Percentiles rank a stretch among this genome's conserved stretches.
phyloP scores from a whole-genome alignment of 2,888 invertebrate genomes.

The Deilephila elpenor region DNA sequence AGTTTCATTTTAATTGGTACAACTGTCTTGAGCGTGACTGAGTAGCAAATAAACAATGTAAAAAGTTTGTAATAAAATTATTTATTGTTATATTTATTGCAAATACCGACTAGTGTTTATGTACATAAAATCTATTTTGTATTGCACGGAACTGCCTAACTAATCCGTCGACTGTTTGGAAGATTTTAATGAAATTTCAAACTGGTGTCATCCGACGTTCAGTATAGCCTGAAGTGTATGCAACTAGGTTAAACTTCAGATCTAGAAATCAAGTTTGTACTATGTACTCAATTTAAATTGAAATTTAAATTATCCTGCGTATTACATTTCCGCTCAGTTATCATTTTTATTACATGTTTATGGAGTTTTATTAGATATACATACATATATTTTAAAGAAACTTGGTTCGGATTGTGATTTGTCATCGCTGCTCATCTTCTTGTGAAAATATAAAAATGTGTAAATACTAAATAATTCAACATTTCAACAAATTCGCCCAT shows the following conservation, averaged over 20 bases:
- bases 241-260: slow-evolving; percentile 22
- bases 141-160: neutral
- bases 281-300: slow-evolving; percentile 11
- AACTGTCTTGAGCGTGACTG: slow-evolving; percentile 18
- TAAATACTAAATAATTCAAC: too few relatives aligned
- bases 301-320: slow-evolving; percentile 27
- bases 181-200: slow-evolving; percentile 34
- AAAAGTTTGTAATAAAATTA: slow-evolving; percentile 21
- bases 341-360: neutral
- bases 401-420: too few relatives aligned
- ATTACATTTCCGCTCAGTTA: neutral
- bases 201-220: slow-evolving; percentile 20
- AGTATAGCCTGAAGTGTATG: slow-evolving; percentile 18
- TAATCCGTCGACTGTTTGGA: slow-evolving; percentile 30
- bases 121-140: slow-evolving; percentile 7
- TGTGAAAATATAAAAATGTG: too few relatives aligned
- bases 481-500: too few relatives aligned
- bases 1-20: slow-evolving; percentile 27
- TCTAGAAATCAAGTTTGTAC: slow-evolving; percentile 21
- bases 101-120: neutral
- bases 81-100: neutral
- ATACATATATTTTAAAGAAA: too few relatives aligned
- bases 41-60: slow-evolving; percentile 24
- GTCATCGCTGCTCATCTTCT: too few relatives aligned
- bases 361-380: too few relatives aligned